phyloP scores from a whole-genome alignment of 2,888 invertebrate genomes.

The Nineta flava region DNA sequence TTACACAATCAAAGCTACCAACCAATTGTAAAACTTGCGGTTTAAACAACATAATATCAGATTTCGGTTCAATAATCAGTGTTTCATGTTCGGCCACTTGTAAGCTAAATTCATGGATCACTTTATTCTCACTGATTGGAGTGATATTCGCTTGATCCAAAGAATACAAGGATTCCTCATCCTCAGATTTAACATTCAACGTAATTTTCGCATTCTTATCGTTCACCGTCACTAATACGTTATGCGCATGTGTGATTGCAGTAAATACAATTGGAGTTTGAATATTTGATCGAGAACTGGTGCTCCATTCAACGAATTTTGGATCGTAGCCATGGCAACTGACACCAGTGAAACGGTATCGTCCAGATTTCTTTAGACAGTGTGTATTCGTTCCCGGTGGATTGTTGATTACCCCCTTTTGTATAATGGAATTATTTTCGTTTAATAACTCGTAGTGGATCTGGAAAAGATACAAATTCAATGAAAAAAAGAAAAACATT shows the following conservation, averaged over 20 bases:
- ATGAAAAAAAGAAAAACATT: not conserved
- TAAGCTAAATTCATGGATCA: constrained; percentile 27
- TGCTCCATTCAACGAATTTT: constrained; percentile 13
- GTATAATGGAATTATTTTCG: constrained; percentile 8
- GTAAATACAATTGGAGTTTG: constrained; percentile 21
- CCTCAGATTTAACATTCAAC: constrained; percentile 15
- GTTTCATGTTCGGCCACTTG: constrained; percentile 33
- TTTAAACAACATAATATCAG: constrained; percentile 54
- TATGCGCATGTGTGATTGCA: constrained; percentile 21
- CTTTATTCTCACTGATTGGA: not conserved
- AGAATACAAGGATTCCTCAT: constrained; percentile 9
- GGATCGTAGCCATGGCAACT: constrained; percentile 66
- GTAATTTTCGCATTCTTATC: constrained; percentile 19
- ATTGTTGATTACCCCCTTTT: constrained; percentile 26
- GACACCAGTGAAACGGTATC: constrained; percentile 52
- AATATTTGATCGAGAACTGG: constrained; percentile 26
- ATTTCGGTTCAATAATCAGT: constrained; percentile 47
- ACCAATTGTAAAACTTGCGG: constrained; percentile 41
- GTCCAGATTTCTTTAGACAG: constrained; percentile 56
- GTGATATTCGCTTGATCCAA: not conserved
- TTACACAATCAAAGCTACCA: constrained; percentile 50
- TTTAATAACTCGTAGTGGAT: constrained; percentile 10
- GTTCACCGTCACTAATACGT: constrained; percentile 18
- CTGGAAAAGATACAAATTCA: constrained; percentile 7
- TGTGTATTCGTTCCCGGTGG: constrained; percentile 49